phyloP scores from a whole-genome alignment of 2,797 vertebrate genomes.

The Muraenolepis orangiensis region DNA sequence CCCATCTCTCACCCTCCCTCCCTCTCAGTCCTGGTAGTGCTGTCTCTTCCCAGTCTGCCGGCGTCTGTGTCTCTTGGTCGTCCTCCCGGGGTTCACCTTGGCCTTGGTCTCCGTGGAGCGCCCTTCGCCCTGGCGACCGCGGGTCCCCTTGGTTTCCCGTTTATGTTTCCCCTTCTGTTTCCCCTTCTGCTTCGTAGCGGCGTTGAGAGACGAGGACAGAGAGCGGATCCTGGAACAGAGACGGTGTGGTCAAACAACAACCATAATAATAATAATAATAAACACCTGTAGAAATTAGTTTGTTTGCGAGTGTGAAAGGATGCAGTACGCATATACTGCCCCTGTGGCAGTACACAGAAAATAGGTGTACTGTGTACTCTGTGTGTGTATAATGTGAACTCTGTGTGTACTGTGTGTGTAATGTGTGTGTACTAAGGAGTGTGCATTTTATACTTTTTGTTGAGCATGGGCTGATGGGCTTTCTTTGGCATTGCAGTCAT shows the following conservation, averaged over 20 bases:
- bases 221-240: conserved; percentile 67
- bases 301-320: neutral
- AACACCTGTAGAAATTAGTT: neutral
- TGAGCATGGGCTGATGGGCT: conserved; percentile 82
- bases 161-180: conserved; percentile 71
- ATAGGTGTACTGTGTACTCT: neutral
- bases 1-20: neutral
- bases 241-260: neutral
- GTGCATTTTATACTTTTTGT: conserved; percentile 79
- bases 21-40: conserved; percentile 63
- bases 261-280: neutral
- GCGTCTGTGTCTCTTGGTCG: conserved; percentile 83
- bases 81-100: conserved; percentile 70
- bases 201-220: conserved; percentile 73
- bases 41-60: conserved; percentile 70
- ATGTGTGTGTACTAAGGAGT: neutral
- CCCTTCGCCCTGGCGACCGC: conserved; percentile 54
- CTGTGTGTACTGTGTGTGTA: neutral
- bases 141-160: conserved; percentile 54
- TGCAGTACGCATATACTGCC: neutral
- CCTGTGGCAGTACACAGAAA: neutral
- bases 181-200: conserved; percentile 72
- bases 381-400: neutral
- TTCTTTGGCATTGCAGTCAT: conserved; percentile 76
- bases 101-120: conserved; percentile 50